Evolutionary conservation across 2,888 invertebrate species (phyloP).

Genomic region (Vesta saturnalis): DNA sequence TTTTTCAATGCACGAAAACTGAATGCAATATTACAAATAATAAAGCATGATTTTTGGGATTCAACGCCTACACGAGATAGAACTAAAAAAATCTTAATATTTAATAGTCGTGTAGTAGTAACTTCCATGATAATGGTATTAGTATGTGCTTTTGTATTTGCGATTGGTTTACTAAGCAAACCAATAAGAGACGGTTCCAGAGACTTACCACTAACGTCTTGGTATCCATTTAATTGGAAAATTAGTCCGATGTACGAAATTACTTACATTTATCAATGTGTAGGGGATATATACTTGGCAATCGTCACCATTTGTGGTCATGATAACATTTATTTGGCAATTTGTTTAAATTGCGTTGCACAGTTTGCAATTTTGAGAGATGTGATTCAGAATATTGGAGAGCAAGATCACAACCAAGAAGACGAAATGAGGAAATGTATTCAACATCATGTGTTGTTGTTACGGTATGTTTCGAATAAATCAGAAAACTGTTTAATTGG

Average conservation of each 20-base stretch:
- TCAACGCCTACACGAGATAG: neutral
- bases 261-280: slow-evolving; percentile 35
- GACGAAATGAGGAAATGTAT: slow-evolving; percentile 24
- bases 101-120: neutral
- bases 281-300: slow-evolving; percentile 30
- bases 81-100: neutral
- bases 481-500: too few species aligned
- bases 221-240: slow-evolving; percentile 39
- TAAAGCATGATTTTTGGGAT: neutral
- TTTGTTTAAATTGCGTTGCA: slow-evolving; percentile 37
- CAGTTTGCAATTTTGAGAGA: slow-evolving; percentile 40
- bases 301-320: slow-evolving; percentile 38
- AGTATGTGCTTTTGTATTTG: slow-evolving; percentile 33
- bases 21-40: too few species aligned
- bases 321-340: slow-evolving; percentile 39
- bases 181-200: slow-evolving; percentile 32
- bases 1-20: too few species aligned
- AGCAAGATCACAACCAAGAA: neutral
- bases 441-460: slow-evolving; percentile 40
- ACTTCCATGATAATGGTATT: slow-evolving; percentile 23
- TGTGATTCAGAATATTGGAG: slow-evolving; percentile 26
- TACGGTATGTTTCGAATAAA: slow-evolving; percentile 26
- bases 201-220: slow-evolving; percentile 36
- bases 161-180: slow-evolving; percentile 29
- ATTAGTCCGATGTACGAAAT: slow-evolving; percentile 39